phyloP scores from a whole-genome alignment of 2,797 vertebrate species.

The Acropternis orthonyx region DNA sequence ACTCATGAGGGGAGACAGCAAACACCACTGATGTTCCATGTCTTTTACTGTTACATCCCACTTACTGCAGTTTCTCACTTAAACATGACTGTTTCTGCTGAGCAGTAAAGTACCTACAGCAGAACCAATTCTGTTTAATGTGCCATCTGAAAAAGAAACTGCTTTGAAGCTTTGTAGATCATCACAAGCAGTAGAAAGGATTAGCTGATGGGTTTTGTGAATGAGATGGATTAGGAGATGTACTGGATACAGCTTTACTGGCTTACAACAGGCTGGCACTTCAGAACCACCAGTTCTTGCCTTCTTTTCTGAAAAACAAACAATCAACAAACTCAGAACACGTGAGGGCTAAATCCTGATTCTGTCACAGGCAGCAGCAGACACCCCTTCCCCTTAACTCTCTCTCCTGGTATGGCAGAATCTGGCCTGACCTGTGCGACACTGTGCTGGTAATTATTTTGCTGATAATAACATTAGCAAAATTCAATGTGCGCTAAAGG shows the following conservation, averaged over 20 bases:
- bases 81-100: neutral
- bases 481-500: neutral
- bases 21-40: neutral
- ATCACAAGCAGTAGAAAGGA: neutral
- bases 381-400: neutral
- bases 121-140: neutral
- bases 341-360: neutral
- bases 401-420: neutral
- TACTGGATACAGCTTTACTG: neutral
- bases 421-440: neutral
- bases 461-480: neutral
- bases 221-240: constrained; percentile 1
- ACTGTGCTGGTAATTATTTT: neutral
- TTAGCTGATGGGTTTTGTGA: constrained; percentile 16
- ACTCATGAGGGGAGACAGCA: neutral
- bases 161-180: neutral
- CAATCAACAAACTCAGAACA: neutral
- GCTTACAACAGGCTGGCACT: neutral
- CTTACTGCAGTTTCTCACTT: neutral
- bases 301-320: neutral
- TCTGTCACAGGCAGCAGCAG: neutral
- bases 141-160: neutral
- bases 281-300: neutral
- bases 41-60: neutral
- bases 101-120: neutral